phyloP scores from a whole-genome alignment of 2,113 vertebrate species.

The Crotalus horridus region DNA sequence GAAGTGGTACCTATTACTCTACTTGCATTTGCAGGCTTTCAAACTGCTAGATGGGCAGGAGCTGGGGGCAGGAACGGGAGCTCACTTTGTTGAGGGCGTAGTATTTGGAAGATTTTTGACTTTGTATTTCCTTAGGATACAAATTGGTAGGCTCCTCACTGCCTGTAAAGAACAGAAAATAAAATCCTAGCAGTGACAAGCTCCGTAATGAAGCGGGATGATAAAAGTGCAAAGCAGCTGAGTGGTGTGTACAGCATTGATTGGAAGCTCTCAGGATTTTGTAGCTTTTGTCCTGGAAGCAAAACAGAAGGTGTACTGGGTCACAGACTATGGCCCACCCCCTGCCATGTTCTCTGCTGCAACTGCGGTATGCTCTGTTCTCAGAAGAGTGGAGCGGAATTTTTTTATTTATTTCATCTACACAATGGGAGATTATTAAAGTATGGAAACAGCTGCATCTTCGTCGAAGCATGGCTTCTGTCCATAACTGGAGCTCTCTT shows the following conservation, averaged over 20 bases:
- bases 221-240: neutral
- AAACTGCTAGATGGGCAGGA: neutral
- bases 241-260: neutral
- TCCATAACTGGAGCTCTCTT: neutral
- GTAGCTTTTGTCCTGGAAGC: neutral
- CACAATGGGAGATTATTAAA: neutral
- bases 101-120: neutral
- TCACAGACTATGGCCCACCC: neutral
- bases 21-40: neutral
- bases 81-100: neutral
- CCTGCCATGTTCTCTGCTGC: neutral
- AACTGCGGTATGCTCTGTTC: neutral
- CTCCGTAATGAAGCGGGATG: neutral
- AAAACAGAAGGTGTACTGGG: neutral
- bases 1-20: neutral
- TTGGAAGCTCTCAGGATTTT: neutral
- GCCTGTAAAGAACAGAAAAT: neutral
- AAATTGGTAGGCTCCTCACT: neutral
- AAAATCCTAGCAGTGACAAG: neutral
- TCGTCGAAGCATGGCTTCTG: neutral
- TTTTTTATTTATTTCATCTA: neutral
- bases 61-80: neutral
- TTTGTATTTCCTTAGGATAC: neutral
- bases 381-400: neutral
- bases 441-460: constrained; percentile 19